Base-by-base conservation (phyloP, 2,888 invertebrate genomes). In the Torymus auratus region DNA sequence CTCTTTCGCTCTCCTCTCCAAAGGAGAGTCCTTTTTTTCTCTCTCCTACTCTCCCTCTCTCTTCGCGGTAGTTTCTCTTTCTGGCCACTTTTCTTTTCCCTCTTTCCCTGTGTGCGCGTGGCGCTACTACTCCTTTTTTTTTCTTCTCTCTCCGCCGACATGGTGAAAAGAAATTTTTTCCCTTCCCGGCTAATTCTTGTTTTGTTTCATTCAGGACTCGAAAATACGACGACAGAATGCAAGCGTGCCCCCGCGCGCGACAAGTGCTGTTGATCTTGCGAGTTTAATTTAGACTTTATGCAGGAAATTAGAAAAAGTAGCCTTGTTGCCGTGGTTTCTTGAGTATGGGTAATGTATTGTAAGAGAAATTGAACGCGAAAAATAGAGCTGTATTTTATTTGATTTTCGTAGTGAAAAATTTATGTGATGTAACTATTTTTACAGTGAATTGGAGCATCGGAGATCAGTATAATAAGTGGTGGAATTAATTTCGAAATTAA, bases 201-300 rank as follows among this genome's bases (percentile, higher is more conserved):
- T 60, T 60, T 58, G 50, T 71, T 68, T 20, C 68, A 14, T 55
- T 68, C 68, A 12, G 14, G 12, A 53, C 55, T 68, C 68, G 55
- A 65, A 65, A 50, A 52, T 15, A 17, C 52, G 17, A 17, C 12
- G 17, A 23, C 55, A 14, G 5, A n/a, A n/a, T 64, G 41, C 13
- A 10, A 2, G 23, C n/a, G n/a, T 7, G 41, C 7, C 41, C 7
- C 41, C 41, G 7, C 41, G 61, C 10, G 11, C 58, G 58, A 71
- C 71, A 71, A 71, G 71, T 71, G 53, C 61, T 61, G 52, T 71
- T 61, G n/a, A 53, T 12, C 50, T 20, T 20, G 7, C 41, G 50
- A 52, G 14, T 28, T 28, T 20, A 20, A 23, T 60, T n/a, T 11
- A 15, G 15, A 15, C 4, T n/a, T 60, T 17, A 20, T 17, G 11